Conservation (phyloP, 2,888 invertebrate genomes). For the Chrysolina haemoptera region DNA sequence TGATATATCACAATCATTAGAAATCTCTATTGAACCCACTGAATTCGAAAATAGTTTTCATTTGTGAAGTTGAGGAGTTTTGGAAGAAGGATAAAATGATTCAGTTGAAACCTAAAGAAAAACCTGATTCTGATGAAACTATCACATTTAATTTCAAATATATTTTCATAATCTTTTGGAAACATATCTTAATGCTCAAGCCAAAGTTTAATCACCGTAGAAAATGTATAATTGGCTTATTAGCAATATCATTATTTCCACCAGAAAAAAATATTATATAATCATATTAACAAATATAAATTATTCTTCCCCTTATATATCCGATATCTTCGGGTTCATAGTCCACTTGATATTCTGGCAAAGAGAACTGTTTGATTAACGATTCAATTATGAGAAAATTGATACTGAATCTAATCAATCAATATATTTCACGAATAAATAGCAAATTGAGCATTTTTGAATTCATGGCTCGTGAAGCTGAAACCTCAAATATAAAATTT, state of each 20-base stretch:
- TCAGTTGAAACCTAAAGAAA: no score
- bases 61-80: no score
- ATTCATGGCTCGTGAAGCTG: no score
- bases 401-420: not conserved
- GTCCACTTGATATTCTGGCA: constrained; percentile 6
- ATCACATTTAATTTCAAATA: not conserved
- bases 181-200: no score
- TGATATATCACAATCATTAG: no score
- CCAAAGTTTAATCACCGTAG: not conserved
- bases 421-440: not conserved
- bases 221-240: not conserved
- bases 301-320: not conserved
- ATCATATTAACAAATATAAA: not conserved
- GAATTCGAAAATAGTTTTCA: no score
- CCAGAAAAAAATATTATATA: not conserved
- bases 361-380: not conserved
- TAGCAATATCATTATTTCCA: not conserved
- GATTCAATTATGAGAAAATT: not conserved
- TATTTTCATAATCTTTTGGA: not conserved
- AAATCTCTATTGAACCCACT: no score
- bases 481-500: no score
- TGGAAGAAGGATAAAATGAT: no score
- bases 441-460: no score
- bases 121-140: not conserved
- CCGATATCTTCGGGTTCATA: not conserved